Conservation (phyloP, 2,797 vertebrate species). For the Sebastes ruberrimus region DNA sequence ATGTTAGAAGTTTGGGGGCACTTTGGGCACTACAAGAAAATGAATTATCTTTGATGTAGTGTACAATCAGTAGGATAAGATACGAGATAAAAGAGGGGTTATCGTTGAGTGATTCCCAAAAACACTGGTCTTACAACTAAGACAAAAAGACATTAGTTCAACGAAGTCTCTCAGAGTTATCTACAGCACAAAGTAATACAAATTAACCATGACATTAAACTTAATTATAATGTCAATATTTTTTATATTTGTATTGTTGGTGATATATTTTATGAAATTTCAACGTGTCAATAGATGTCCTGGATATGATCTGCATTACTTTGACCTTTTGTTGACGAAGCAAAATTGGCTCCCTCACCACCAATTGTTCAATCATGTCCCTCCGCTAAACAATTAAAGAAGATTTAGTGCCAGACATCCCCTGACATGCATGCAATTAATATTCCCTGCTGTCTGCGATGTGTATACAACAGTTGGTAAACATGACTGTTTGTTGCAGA, state of each 20-base stretch:
- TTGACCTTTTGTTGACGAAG: conserved; percentile 36
- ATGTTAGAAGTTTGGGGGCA: background rate
- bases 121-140: background rate
- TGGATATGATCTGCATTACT: background rate
- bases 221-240: background rate
- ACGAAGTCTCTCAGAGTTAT: background rate
- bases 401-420: conserved; percentile 59
- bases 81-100: background rate
- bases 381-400: conserved; percentile 60
- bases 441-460: conserved; percentile 58
- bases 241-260: background rate
- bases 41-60: conserved; percentile 1
- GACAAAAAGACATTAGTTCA: background rate
- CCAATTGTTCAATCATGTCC: conserved; percentile 33
- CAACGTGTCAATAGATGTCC: background rate
- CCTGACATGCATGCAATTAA: conserved; percentile 66
- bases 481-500: conserved; percentile 69
- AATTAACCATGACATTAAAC: background rate
- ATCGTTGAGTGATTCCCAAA: background rate
- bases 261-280: background rate
- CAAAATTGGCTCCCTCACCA: conserved; percentile 43
- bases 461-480: conserved; percentile 70
- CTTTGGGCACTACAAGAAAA: background rate
- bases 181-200: background rate
- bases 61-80: background rate